Base-by-base conservation (phyloP, 2,797 vertebrate genomes). In the Emydoidea blandingii region DNA sequence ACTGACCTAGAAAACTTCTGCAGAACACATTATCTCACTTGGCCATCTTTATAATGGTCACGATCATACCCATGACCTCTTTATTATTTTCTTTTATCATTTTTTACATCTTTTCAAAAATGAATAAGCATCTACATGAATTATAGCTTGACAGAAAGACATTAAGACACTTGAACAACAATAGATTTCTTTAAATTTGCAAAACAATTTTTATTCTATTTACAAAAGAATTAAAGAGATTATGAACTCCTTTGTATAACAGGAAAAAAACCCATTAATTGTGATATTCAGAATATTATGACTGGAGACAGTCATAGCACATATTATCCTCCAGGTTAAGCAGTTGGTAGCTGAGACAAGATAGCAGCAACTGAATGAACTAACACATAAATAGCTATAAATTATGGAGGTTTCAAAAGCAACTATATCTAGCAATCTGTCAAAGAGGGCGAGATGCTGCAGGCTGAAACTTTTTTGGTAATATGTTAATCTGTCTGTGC, bases 1-100 rank as follows among this genome's bases (percentile, higher is more conserved):
- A 3, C 76, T 76, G 3, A 16, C 29, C 3, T 34, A 21, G 80
- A 95, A 31, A 1, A 2, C n/a, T 59, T 44, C 23, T 86, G 2
- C 47, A 41, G 6, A 29, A 15, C 44, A 15, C 25, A 27, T 0
- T 4, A 29, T 3, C 44, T 0, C 0, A 47, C 34, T 89, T 83
- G 68, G 21, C 9, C 8, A 12, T 18, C 27, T 34, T n/a, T 31
- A 18, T 65, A 65, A n/a, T 18, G 15, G 34, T n/a, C 62, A 65
- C 4, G 4, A n/a, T 16, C 16, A n/a, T 65, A 18, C 62, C 34
- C 34, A n/a, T 31, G 29, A 65, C 62, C 34, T 65, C 15, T 65
- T 34, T 65, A 65, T 18, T n/a, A 18, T n/a, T 34, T n/a, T n/a
- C 14, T 34, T 65, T 37, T 12, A n/a, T 21, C 8, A 23, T 68